Base-by-base conservation (phyloP, 2,888 invertebrate species). In the Atethmia centrago region DNA sequence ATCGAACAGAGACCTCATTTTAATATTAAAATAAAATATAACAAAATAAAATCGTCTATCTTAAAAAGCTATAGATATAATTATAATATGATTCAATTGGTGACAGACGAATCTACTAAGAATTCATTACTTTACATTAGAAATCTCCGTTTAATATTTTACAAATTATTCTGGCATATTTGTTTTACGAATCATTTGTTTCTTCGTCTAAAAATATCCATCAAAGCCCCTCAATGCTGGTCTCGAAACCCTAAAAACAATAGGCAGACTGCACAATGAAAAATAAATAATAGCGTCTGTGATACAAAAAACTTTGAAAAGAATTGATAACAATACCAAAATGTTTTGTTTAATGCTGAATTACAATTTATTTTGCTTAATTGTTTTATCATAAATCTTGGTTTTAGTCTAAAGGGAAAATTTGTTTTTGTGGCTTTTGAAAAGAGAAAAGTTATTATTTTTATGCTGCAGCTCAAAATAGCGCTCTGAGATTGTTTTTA, bases 251-350 rank as follows among this genome's bases (percentile, higher is more conserved):
- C 31, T 77, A 59, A 66, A n/a, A 69, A 82, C 78, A 82, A 82
- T 51, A 71, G 78, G 47, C 40, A 40, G 58, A 7, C 36, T 63
- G 62, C 56, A 81, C 81, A 81, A 85, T 68, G 31, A 58, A 68
- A 65, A 70, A 75, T 53, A 74, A 74, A 80, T 51, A 66, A 82
- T 62, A 83, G 31, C 67, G n/a, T 62, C 73, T 65, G 31, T 25
- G 31, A 67, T 55, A 85, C 61, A 85, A 78, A 69, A 77, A 83
- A 65, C 67, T 83, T 69, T 79, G 62, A 63, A 82, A 77, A 82
- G 71, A 77, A 66, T 59, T 67, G 58, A 64, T 59, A 80, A 74
- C 66, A 84, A 74, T 63, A 53, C 76, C 59, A 56, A 69, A 67
- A 70, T 85, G 36, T 71, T 67, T 70, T 78, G 49, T 81, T 63